Percentiles rank a stretch among this genome's conserved stretches.
These are phyloP conservation scores for Lamprotornis superbus DNA, from an alignment of 2,113 vertebrate species.

Conservation along the genomic window DNA sequence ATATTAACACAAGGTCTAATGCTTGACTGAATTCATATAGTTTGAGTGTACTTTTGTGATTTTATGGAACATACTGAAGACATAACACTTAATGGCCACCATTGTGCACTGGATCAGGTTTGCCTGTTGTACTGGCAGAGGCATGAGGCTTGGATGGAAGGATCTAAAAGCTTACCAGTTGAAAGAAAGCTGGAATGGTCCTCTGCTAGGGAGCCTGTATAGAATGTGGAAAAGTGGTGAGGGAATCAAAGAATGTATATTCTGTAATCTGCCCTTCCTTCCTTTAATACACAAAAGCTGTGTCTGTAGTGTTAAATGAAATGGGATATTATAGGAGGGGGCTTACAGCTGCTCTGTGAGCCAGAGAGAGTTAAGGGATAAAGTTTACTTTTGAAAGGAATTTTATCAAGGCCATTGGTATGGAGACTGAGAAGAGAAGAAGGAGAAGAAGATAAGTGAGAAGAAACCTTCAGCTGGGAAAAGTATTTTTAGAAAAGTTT, in stretches of 20 bases:
- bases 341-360: no score
- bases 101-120: not conserved
- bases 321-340: no score
- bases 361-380: no score
- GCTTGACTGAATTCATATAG: not conserved
- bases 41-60: not conserved
- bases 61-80: not conserved
- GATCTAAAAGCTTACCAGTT: not conserved
- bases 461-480: no score
- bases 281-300: not conserved
- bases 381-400: no score
- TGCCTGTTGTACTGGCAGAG: not conserved
- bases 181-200: not conserved
- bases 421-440: no score
- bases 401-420: no score
- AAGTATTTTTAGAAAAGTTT: no score
- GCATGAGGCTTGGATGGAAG: not conserved
- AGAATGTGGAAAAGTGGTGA: not conserved
- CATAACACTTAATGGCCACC: accelerated
- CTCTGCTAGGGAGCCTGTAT: not conserved
- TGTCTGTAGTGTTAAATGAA: not conserved
- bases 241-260: accelerated
- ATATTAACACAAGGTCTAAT: not conserved
- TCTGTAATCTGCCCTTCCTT: not conserved
- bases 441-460: no score